These are phyloP conservation scores for Harpalus rufipes DNA, from an alignment of 2,888 invertebrate genomes.

Conservation along the genomic window DNA sequence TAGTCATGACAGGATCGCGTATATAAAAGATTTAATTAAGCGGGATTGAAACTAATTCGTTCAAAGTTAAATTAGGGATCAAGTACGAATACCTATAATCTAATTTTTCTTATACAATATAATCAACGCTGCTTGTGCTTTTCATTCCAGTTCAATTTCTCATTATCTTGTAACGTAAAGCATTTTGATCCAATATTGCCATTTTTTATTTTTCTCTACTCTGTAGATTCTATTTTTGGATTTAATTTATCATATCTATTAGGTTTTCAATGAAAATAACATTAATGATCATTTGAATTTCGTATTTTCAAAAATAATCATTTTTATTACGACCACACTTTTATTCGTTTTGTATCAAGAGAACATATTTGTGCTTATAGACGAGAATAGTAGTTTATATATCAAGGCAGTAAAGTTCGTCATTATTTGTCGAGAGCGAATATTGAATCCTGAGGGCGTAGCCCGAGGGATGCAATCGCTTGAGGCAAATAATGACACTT, in stretches of 20 bases:
- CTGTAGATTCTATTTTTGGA: not conserved
- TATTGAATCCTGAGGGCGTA: too few species aligned
- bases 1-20: slow-evolving; percentile 41
- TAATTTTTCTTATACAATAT: slow-evolving; percentile 42
- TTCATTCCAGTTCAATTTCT: slow-evolving; percentile 21
- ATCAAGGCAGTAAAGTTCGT: too few species aligned
- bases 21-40: slow-evolving; percentile 57
- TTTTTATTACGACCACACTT: too few species aligned
- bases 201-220: not conserved
- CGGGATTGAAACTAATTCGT: slow-evolving; percentile 51
- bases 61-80: slow-evolving; percentile 50
- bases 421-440: too few species aligned
- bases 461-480: too few species aligned
- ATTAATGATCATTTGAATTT: too few species aligned
- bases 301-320: too few species aligned
- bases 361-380: too few species aligned
- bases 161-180: not conserved
- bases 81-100: slow-evolving; percentile 30
- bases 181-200: not conserved
- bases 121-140: slow-evolving; percentile 25
- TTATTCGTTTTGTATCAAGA: too few species aligned
- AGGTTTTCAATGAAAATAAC: too few species aligned
- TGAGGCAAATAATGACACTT: too few species aligned
- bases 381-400: too few species aligned
- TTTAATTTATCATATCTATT: not conserved